A percentile compares a stretch with the other conserved stretches of the same genome.
Conservation (phyloP, 2,888 invertebrate genomes). For the Lucinisca nassula region DNA sequence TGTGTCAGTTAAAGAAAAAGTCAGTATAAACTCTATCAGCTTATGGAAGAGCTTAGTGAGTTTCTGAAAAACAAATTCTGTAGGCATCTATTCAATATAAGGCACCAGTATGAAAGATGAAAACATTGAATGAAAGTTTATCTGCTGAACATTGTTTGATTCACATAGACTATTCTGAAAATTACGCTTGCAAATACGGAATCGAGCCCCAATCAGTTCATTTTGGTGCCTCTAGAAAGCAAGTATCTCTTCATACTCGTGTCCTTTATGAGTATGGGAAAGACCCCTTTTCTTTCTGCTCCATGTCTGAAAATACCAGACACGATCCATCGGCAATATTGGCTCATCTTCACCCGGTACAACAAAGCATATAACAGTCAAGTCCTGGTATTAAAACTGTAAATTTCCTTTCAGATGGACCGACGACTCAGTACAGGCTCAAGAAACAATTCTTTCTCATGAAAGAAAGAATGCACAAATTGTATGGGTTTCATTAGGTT, state of each 20-base stretch:
- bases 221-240: slow-evolving; percentile 27
- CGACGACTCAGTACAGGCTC: slow-evolving; percentile 18
- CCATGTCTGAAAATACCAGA: slow-evolving; percentile 15
- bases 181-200: slow-evolving; percentile 27
- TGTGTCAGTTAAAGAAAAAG: background rate
- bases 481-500: slow-evolving; percentile 74
- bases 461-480: slow-evolving; percentile 11
- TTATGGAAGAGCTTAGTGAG: background rate
- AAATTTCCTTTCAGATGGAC: slow-evolving; percentile 10
- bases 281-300: slow-evolving; percentile 6
- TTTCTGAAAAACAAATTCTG: slow-evolving; percentile 23
- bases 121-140: background rate
- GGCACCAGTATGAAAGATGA: slow-evolving; percentile 10
- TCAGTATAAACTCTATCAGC: background rate
- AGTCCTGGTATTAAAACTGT: background rate
- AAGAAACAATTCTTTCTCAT: slow-evolving; percentile 13
- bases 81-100: slow-evolving; percentile 32
- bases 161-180: slow-evolving; percentile 46
- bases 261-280: background rate
- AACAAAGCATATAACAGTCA: background rate
- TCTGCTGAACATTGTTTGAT: slow-evolving; percentile 16
- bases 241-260: slow-evolving; percentile 38
- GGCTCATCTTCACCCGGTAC: slow-evolving; percentile 31
- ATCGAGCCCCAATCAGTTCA: slow-evolving; percentile 33
- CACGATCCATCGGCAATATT: slow-evolving; percentile 27